phyloP scores from a whole-genome alignment of 2,888 invertebrate species.

The Diachrysia chrysitis region DNA sequence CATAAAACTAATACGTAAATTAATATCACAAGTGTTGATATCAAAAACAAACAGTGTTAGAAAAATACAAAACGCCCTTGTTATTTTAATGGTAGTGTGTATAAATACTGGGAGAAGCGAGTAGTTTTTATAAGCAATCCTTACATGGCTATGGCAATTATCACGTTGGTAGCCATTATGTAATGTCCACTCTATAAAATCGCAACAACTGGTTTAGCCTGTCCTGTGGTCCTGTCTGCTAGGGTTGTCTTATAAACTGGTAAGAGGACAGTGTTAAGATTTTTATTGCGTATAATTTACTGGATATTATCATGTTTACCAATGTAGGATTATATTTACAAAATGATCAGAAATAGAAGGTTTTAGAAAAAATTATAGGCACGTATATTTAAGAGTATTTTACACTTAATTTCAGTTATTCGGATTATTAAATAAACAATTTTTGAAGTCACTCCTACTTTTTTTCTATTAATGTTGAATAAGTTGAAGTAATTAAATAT shows the following conservation, averaged over 20 bases:
- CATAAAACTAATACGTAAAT: constrained; percentile 12
- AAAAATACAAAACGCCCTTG: constrained; percentile 37
- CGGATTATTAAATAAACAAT: no score
- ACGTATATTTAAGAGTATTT: no score
- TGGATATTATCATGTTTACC: background rate
- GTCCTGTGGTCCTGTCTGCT: constrained; percentile 58
- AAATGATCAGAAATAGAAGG: no score
- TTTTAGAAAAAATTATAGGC: no score
- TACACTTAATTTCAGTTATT: no score
- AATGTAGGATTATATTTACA: no score
- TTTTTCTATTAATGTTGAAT: no score
- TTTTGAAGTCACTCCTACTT: no score
- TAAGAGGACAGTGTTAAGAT: background rate
- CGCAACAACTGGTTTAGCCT: constrained; percentile 80
- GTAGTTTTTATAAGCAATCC: constrained; percentile 59
- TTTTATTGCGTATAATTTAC: constrained; percentile 3
- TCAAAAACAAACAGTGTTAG: constrained; percentile 28
- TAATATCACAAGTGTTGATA: constrained; percentile 27
- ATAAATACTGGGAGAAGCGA: constrained; percentile 41
- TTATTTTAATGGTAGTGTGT: constrained; percentile 51
- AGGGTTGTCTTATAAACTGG: constrained; percentile 60
- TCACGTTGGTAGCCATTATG: constrained; percentile 78
- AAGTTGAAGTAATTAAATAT: no score
- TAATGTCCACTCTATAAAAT: constrained; percentile 84
- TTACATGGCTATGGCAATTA: constrained; percentile 69